Evolutionary conservation across 2,113 vertebrate species (phyloP), one percentile per base, ranked within the genome.

Genomic region (Melanocharis versteri): DNA sequence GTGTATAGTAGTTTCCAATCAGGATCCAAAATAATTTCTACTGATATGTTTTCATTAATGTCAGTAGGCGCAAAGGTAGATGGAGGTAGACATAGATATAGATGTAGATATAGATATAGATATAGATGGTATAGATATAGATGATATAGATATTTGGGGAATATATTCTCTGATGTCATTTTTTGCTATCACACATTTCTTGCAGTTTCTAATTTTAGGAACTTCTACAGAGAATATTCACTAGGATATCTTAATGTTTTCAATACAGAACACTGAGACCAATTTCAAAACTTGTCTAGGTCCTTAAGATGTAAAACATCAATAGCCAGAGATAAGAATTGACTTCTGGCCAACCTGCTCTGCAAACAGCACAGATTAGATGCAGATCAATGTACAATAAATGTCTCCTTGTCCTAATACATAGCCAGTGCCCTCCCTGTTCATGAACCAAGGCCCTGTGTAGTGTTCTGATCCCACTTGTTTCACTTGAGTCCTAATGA

Each of bases 321-420:
- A 97, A 94, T 96, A 94, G 66, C 2, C n/a, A 54, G 56, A 97
- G 96, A 96, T 96, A 98, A 97, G 66, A 93, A 39, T 58, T 83
- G 94, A 50, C 81, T 83, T 90, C 75, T 94, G 94, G 64, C 53
- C 91, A 97, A 79, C 69, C 77, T 91, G 64, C 88, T 90, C 60
- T 61, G 84, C 58, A 75, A 71, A 78, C 61, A 94, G 66, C 58
- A 89, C 37, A 97, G 94, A 97, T 97, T 95, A 97, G 81, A 96
- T 94, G 92, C 58, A 95, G 94, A 97, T 97, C 95, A 89, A 97
- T 81, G 69, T 80, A 58, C 30, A 92, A 77, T 94, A 93, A 82
- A 82, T 44, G 33, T 90, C 76, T 92, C 57, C 57, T 87, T 95
- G 65, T 83, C 45, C 77, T 83, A 81, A 60, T 70, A 61, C 0